Evolutionary conservation across 2,113 vertebrate genomes (phyloP), one percentile per base, ranked within the genome.

Genomic region (Gadus macrocephalus): DNA sequence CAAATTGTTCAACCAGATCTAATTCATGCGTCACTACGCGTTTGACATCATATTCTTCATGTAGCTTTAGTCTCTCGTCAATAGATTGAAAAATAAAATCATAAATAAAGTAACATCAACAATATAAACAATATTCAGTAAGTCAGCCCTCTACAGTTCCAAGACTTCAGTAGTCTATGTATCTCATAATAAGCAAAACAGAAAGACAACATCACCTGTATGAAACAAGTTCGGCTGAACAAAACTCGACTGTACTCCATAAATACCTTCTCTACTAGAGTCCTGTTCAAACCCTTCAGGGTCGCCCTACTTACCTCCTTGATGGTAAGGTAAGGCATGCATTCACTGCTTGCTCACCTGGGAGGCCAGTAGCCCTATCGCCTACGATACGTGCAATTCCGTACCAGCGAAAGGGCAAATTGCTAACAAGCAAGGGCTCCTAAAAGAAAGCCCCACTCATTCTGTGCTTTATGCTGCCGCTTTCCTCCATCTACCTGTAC

Each of bases 401-500:
- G 65, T 68, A 20, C 72, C 77, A 79, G 22, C 72, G 42, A 72
- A 82, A 71, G 75, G 77, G 77, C 68, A 16, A 71, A 73, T 49
- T 76, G 71, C 68, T 83, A 79, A 83, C 75, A 85, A 81, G 85
- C 82, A 62, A 76, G 56, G 81, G 82, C 82, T 78, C 66, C 16
- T 76, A 78, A 71, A 58, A 31, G 28, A 73, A 73, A 83, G 77
- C 80, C 49, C 61, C 68, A 59, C 58, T 38, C 68, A 68, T 9
- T 58, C 12, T 59, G 61, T 16, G 42, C 64, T 31, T 80, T 70
- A 5, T 83, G 72, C 72, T 77, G 80, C 27, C 64, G 27, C 15
- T 70, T 73, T n/a, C 27, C 6, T 35, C 22, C 15, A 11, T 11
- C 7, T 16, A 5, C 49, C 71, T 73, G 58, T 62, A 16, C 42